Evolutionary conservation across 92 coral and sea anemone genomes (phyloP).

Genomic region (Galaxea fascicularis): DNA sequence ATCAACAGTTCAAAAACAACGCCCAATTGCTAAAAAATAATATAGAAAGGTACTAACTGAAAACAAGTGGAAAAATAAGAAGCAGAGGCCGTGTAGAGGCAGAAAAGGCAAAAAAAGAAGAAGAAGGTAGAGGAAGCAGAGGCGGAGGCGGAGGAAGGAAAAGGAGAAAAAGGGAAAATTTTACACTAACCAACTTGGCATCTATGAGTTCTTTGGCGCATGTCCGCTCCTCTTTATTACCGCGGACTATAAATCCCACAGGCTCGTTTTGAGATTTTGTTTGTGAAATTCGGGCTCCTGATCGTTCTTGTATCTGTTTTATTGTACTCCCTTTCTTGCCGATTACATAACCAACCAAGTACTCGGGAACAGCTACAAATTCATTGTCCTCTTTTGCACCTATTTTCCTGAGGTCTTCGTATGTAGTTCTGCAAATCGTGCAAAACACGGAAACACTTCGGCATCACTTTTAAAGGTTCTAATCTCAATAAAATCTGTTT

Average conservation of each 20-base stretch:
- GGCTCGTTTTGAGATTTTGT: no score
- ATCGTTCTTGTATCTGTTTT: neutral
- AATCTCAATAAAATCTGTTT: no score
- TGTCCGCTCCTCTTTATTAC: neutral
- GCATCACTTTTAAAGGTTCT: no score
- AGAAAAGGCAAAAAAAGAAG: no score
- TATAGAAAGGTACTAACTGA: no score
- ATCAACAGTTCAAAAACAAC: no score
- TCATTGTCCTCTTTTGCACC: neutral
- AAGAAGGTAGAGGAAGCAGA: no score
- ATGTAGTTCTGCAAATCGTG: neutral
- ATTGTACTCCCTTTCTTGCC: conserved; percentile 30
- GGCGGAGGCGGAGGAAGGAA: no score
- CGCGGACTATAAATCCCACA: conserved; percentile 4
- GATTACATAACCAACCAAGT: conserved; percentile 28
- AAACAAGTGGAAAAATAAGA: no score
- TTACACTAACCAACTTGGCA: conserved; percentile 8
- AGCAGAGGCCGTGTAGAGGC: neutral
- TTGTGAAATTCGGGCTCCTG: conserved; percentile 13
- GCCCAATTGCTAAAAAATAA: no score
- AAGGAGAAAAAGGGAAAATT: no score
- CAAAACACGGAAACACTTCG: no score
- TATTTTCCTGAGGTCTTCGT: conserved; percentile 3
- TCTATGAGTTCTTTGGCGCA: conserved; percentile 3
- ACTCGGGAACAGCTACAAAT: conserved; percentile 1